Percentiles rank a stretch among this genome's conserved stretches.
These are phyloP conservation scores for Abramis brama DNA, from an alignment of 2,113 vertebrate species.

Conservation along the genomic window DNA sequence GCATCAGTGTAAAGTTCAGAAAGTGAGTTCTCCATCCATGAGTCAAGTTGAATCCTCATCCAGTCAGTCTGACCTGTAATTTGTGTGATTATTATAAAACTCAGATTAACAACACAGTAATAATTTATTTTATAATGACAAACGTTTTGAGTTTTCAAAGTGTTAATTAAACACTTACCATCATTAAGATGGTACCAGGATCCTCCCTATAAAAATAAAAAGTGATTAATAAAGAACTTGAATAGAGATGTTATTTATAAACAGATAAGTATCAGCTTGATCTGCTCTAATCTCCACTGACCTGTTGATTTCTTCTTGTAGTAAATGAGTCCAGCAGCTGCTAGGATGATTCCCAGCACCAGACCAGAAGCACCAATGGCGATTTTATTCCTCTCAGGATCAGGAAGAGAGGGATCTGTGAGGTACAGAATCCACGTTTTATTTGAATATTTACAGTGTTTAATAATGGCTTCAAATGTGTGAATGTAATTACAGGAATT, in stretches of 20 bases:
- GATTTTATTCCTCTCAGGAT: constrained; percentile 54
- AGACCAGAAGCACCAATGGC: constrained; percentile 59
- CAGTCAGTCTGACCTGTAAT: neutral
- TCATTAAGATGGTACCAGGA: constrained; percentile 47
- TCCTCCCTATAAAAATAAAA: constrained; percentile 35
- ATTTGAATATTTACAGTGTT: neutral
- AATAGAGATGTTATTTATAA: too few relatives aligned
- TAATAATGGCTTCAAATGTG: neutral
- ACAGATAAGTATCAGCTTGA: too few relatives aligned
- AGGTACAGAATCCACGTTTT: neutral
- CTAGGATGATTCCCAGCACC: constrained; percentile 61
- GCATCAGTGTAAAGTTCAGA: neutral
- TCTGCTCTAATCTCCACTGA: neutral
- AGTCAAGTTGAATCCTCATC: neutral
- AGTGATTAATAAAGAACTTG: neutral
- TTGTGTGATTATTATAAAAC: neutral
- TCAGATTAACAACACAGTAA: neutral
- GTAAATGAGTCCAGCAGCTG: constrained; percentile 59
- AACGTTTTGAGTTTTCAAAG: neutral
- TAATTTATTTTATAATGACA: neutral
- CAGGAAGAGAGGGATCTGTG: neutral
- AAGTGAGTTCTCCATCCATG: neutral
- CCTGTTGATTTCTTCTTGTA: constrained; percentile 52
- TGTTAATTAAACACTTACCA: neutral
- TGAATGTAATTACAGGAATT: neutral